phyloP scores from a whole-genome alignment of 2,113 vertebrate genomes.

The Coptodon bakossiorum region DNA sequence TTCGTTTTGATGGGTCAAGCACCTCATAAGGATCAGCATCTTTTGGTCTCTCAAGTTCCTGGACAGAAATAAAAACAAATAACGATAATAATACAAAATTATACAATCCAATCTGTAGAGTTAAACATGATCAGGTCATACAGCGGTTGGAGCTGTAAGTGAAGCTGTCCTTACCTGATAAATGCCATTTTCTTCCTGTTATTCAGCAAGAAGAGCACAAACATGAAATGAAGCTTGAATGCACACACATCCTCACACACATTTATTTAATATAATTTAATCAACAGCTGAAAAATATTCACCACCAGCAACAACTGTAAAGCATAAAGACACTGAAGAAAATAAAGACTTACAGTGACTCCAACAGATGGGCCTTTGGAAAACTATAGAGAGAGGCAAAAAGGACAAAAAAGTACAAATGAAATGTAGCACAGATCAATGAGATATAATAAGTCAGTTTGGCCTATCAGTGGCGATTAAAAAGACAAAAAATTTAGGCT shows the following conservation, averaged over 20 bases:
- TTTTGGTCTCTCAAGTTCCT: conserved; percentile 25
- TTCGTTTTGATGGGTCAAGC: conserved; percentile 9
- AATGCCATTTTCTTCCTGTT: neutral
- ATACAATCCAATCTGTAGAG: neutral
- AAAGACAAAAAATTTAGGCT: neutral
- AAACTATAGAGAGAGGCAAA: conserved; percentile 9
- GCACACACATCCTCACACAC: too few relatives aligned
- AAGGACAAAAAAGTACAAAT: neutral
- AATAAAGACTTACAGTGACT: conserved; percentile 9
- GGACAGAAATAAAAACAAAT: neutral
- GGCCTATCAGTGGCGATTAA: neutral
- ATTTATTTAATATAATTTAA: neutral
- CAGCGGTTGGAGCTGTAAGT: neutral
- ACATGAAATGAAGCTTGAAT: neutral
- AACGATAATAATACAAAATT: neutral
- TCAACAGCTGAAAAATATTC: neutral
- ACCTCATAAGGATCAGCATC: conserved; percentile 33
- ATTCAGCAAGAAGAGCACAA: neutral
- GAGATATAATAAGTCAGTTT: neutral
- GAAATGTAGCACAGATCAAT: neutral
- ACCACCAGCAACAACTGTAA: neutral
- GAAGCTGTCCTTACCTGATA: conserved; percentile 34
- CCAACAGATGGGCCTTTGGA: accelerated
- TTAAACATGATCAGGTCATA: neutral
- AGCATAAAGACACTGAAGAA: neutral